Percentiles rank a stretch among this genome's conserved stretches.
Conservation (phyloP, 2,888 invertebrate species). For the Exephanes ischioxanthus region DNA sequence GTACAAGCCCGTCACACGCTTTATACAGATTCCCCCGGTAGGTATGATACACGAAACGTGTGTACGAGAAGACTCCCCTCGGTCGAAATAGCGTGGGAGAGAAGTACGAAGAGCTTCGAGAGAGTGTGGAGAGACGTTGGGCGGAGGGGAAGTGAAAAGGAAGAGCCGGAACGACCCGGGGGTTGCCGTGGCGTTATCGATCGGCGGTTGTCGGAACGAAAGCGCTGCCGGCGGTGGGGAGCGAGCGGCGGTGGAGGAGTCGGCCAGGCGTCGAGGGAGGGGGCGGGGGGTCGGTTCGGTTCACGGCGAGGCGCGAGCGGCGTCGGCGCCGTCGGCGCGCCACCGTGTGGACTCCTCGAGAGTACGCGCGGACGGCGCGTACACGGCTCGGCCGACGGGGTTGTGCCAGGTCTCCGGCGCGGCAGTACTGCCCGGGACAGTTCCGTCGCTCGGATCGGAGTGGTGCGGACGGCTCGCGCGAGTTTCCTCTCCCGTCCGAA, state of each 20-base stretch:
- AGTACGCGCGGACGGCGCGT: slow-evolving; percentile 64
- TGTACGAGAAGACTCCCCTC: not conserved
- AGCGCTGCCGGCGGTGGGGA: slow-evolving; percentile 56
- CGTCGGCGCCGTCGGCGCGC: slow-evolving; percentile 40
- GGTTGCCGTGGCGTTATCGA: slow-evolving; percentile 82
- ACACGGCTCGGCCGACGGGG: slow-evolving; percentile 61
- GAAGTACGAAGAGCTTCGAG: slow-evolving; percentile 10
- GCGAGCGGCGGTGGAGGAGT: slow-evolving; percentile 69
- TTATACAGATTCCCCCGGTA: too few species aligned
- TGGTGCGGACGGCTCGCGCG: slow-evolving; percentile 42
- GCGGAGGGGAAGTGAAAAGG: slow-evolving; percentile 68
- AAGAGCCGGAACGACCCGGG: slow-evolving; percentile 75
- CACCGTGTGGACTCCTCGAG: slow-evolving; percentile 54
- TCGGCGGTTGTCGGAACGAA: slow-evolving; percentile 77
- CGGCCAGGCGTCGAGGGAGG: slow-evolving; percentile 71
- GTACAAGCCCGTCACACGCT: too few species aligned
- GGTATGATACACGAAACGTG: not conserved
- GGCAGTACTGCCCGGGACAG: slow-evolving; percentile 80
- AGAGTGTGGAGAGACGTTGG: slow-evolving; percentile 20
- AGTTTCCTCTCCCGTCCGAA: not conserved
- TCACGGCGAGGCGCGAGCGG: slow-evolving; percentile 8
- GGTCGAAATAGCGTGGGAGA: slow-evolving; percentile 20
- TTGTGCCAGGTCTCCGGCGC: slow-evolving; percentile 72
- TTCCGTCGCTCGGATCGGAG: slow-evolving; percentile 71
- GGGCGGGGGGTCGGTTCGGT: not conserved